phyloP scores from a whole-genome alignment of 2,113 vertebrate species.

The Salvator merianae region DNA sequence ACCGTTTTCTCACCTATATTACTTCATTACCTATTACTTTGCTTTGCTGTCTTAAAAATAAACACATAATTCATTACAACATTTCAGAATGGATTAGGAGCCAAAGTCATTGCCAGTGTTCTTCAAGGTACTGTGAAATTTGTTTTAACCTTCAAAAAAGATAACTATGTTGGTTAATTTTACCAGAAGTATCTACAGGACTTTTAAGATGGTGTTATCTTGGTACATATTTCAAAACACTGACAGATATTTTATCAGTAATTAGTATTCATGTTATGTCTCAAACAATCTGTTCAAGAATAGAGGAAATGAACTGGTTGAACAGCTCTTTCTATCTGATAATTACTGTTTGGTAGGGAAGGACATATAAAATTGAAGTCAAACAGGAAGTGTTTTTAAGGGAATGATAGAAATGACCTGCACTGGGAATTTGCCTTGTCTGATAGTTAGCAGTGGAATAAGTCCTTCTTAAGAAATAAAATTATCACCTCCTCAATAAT shows the following conservation, averaged over 20 bases:
- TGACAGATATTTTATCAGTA: slow-evolving; percentile 80
- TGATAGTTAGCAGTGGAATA: slow-evolving; percentile 65
- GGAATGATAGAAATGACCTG: slow-evolving; percentile 64
- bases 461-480: slow-evolving; percentile 75
- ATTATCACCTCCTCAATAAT: slow-evolving; percentile 69
- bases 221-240: slow-evolving; percentile 77
- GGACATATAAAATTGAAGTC: slow-evolving; percentile 60
- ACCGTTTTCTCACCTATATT: not conserved
- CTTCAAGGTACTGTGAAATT: slow-evolving; percentile 51
- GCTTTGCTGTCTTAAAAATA: not conserved
- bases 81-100: slow-evolving; percentile 55
- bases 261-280: slow-evolving; percentile 87
- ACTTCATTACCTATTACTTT: not conserved
- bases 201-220: slow-evolving; percentile 74
- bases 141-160: slow-evolving; percentile 57
- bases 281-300: slow-evolving; percentile 85
- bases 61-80: slow-evolving; percentile 43
- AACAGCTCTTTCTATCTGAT: slow-evolving; percentile 76
- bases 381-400: slow-evolving; percentile 46
- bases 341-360: slow-evolving; percentile 66
- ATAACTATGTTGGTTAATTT: slow-evolving; percentile 66
- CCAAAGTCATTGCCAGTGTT: slow-evolving; percentile 71
- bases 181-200: slow-evolving; percentile 65
- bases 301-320: slow-evolving; percentile 76
- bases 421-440: slow-evolving; percentile 49